phyloP scores from a whole-genome alignment of 2,797 vertebrate genomes.

The Labroides dimidiatus region DNA sequence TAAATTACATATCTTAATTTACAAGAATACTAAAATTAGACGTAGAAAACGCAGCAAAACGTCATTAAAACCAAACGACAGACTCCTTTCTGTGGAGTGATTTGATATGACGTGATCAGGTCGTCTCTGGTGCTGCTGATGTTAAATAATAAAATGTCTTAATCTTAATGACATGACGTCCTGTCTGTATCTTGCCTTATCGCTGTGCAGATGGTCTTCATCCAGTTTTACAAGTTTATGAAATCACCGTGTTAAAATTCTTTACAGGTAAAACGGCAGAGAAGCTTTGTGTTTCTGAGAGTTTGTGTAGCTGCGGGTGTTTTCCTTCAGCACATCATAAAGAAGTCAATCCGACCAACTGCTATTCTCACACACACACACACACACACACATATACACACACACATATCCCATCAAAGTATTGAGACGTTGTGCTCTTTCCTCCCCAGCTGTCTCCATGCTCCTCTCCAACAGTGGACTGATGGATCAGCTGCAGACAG shows the following conservation, averaged over 20 bases:
- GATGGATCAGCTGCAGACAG: conserved; percentile 89
- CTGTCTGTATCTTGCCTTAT: too few species aligned
- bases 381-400: conserved; percentile 10
- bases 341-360: conserved; percentile 41
- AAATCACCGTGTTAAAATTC: conserved; percentile 1
- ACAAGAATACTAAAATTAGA: too few species aligned
- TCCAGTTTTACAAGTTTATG: conserved; percentile 1
- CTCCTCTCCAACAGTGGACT: conserved; percentile 89
- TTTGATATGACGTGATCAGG: too few species aligned
- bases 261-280: conserved; percentile 6
- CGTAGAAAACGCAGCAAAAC: too few species aligned
- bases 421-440: conserved; percentile 49
- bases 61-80: too few species aligned
- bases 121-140: too few species aligned
- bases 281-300: conserved; percentile 2
- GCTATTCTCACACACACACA: conserved; percentile 14
- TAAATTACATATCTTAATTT: too few species aligned
- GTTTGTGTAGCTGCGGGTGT: conserved; percentile 10
- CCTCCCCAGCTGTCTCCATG: conserved; percentile 87
- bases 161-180: too few species aligned
- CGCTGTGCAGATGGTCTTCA: not conserved
- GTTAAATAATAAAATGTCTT: too few species aligned
- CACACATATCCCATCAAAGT: conserved; percentile 30
- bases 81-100: too few species aligned
- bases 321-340: conserved; percentile 8